Base-by-base conservation (phyloP, 2,888 invertebrate genomes). In the Bedellia somnulentella region DNA sequence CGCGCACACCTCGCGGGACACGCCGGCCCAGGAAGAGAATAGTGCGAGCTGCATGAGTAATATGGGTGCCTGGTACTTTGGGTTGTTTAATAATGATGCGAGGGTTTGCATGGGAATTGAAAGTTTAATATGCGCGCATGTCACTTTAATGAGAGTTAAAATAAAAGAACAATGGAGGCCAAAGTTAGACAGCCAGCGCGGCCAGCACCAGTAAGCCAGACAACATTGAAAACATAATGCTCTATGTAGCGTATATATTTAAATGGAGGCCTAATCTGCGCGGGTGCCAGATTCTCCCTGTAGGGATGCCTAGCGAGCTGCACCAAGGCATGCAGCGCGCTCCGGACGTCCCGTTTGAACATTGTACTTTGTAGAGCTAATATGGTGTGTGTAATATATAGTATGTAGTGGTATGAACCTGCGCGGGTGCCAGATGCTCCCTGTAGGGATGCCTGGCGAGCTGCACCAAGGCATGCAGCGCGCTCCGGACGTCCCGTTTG, bases 21-120 rank as follows among this genome's bases (percentile, higher is more conserved):
- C 90, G 17, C 87, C 85, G 16, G 90, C 87, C 47, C 93, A 86
- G 5, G 92, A 89, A 33, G 86, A 80, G 41, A 95, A 75, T 21
- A 95, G 57, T 0, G 91, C 88, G 41, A 91, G 87, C 85, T 90
- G 67, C n/a, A n/a, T n/a, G n/a, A n/a, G n/a, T n/a, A n/a, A n/a
- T n/a, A n/a, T n/a, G n/a, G 21, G 18, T 11, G 4, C 10, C 31
- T 14, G 11, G 14, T 3, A 9, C 4, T 15, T 15, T 30, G 9
- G 18, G 24, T 15, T 5, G 5, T 12, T 23, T 13, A 8, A 9
- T 25, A 21, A 5, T 12, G 35, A n/a, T 93, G 86, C 5, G 92
- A 89, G 33, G 85, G 80, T 41, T 95, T 76, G 21, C 95, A 57
- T 0, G 91, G 88, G 41, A 91, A 87, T 85, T 90, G 67, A 0